phyloP scores from a whole-genome alignment of 2,888 invertebrate genomes.

The Didymodactylos carnosus region DNA sequence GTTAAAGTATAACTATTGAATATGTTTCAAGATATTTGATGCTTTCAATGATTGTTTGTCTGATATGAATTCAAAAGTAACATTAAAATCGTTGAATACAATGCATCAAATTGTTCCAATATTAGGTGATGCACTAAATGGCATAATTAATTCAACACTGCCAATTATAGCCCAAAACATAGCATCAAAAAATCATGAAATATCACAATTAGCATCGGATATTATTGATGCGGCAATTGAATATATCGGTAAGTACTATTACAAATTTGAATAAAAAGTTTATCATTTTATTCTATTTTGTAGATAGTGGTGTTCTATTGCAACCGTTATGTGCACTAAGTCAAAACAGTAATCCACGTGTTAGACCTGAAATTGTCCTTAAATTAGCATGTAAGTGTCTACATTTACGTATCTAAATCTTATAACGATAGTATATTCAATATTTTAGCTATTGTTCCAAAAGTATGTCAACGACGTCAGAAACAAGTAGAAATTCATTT shows the following conservation, averaged over 20 bases:
- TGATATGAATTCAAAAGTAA: constrained; percentile 34
- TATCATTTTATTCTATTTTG: background rate
- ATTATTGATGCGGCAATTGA: constrained; percentile 11
- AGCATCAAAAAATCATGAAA: constrained; percentile 13
- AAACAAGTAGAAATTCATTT: constrained; percentile 14
- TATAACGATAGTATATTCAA: background rate
- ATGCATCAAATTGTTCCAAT: constrained; percentile 11
- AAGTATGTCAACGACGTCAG: background rate
- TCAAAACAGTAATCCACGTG: constrained; percentile 8
- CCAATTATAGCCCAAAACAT: constrained; percentile 11
- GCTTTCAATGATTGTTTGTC: constrained; percentile 30
- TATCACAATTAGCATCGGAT: constrained; percentile 11
- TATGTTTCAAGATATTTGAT: constrained; percentile 26
- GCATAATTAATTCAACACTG: constrained; percentile 1
- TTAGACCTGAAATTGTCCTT: constrained; percentile 5
- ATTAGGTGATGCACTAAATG: constrained; percentile 2
- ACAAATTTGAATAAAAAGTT: background rate
- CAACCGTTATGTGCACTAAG: constrained; percentile 10
- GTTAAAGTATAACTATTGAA: background rate
- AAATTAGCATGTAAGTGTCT: constrained; percentile 5
- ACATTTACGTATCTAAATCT: background rate
- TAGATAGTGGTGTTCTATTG: constrained; percentile 8
- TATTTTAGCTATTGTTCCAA: background rate
- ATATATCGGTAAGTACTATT: constrained; percentile 2
- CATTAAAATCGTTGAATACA: constrained; percentile 24